These are phyloP conservation scores for Polyommatus icarus DNA, from an alignment of 2,888 invertebrate genomes.

Conservation along the genomic window DNA sequence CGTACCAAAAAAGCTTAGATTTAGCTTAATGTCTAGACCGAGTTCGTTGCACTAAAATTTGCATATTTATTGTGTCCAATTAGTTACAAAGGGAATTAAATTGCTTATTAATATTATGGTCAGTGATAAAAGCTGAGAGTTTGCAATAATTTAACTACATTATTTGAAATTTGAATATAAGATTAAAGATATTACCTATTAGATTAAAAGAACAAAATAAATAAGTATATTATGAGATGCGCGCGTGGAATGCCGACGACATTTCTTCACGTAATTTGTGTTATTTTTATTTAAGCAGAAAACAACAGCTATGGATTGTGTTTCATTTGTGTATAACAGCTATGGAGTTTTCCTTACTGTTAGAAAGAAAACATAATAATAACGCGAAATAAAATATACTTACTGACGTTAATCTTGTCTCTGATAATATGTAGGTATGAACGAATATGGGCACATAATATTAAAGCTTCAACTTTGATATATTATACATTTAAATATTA, in stretches of 20 bases:
- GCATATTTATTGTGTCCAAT: conserved; percentile 7
- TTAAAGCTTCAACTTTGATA: too few relatives aligned
- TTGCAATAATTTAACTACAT: not conserved
- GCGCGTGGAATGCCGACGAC: not conserved
- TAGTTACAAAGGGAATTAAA: conserved; percentile 2
- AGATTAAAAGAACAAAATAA: not conserved
- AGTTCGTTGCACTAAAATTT: conserved; percentile 16
- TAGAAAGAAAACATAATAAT: too few relatives aligned
- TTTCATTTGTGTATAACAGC: too few relatives aligned
- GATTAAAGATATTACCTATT: too few relatives aligned
- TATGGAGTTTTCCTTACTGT: too few relatives aligned
- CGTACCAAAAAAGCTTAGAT: not conserved
- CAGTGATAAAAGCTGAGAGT: not conserved
- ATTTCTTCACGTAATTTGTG: not conserved
- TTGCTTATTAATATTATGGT: not conserved
- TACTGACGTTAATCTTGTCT: too few relatives aligned
- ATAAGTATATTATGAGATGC: too few relatives aligned
- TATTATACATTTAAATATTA: too few relatives aligned
- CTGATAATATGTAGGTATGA: too few relatives aligned
- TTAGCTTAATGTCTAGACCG: not conserved
- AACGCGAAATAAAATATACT: too few relatives aligned
- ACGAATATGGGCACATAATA: too few relatives aligned
- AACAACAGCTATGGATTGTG: too few relatives aligned
- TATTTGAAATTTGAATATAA: not conserved
- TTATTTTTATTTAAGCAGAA: not conserved